Evolutionary conservation across 2,888 invertebrate species (phyloP).

Genomic region (Ophion ventricosus): DNA sequence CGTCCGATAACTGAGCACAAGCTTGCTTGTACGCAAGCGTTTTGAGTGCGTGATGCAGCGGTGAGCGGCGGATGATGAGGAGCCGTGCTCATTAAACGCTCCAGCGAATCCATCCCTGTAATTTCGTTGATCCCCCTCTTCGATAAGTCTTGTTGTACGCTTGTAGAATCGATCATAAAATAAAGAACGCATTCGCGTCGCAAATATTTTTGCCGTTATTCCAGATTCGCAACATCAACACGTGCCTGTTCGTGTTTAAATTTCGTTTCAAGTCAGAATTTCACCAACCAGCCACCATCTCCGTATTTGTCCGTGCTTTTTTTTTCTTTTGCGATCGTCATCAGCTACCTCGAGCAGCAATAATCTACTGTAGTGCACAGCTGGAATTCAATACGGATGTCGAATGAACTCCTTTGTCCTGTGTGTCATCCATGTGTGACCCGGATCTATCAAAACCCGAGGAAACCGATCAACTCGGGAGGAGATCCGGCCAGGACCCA

Average conservation of each 20-base stretch:
- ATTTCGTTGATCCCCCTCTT: conserved; percentile 64
- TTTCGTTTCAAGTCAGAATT: background rate
- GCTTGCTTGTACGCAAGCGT: conserved; percentile 91
- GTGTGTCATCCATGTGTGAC: conserved; percentile 33
- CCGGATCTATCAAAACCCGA: conserved; percentile 51
- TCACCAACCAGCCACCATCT: conserved; percentile 10
- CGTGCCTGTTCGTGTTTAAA: background rate
- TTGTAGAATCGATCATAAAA: background rate
- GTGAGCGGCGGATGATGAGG: conserved; percentile 88
- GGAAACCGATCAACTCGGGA: conserved; percentile 47
- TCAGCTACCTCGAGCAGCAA: background rate
- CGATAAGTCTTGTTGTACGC: conserved; percentile 16
- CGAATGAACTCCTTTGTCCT: conserved; percentile 18
- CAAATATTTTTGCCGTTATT: background rate
- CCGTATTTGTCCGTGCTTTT: background rate
- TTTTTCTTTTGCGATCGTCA: background rate
- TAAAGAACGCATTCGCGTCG: conserved; percentile 21
- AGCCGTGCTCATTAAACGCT: conserved; percentile 90
- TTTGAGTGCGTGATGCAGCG: conserved; percentile 86
- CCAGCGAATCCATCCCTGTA: conserved; percentile 90
- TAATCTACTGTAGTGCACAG: background rate
- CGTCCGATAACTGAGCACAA: conserved; percentile 89
- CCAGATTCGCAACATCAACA: background rate
- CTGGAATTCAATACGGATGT: conserved; percentile 17
- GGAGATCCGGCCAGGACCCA: conserved; percentile 40